phyloP scores from a whole-genome alignment of 2,113 vertebrate genomes.

The Girardinichthys multiradiatus region DNA sequence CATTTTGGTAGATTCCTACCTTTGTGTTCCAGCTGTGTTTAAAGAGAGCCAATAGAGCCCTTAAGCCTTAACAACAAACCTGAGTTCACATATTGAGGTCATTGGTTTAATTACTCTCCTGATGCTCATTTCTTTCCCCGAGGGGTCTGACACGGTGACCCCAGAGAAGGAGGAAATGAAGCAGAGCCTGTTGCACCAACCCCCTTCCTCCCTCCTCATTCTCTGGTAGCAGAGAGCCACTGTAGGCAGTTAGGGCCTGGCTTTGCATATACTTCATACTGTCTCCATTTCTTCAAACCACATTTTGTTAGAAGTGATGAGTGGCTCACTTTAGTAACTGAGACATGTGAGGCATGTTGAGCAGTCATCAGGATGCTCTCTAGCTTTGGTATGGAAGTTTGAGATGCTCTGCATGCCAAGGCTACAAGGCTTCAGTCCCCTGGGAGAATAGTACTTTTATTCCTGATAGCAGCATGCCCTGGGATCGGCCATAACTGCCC shows the following conservation, averaged over 20 bases:
- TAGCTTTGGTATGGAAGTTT: constrained; percentile 62
- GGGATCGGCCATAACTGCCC: constrained; percentile 40
- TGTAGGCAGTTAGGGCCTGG: constrained; percentile 17
- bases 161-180: constrained; percentile 61
- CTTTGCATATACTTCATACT: constrained; percentile 2
- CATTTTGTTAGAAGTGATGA: constrained; percentile 29
- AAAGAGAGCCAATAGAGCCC: constrained; percentile 18
- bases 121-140: constrained; percentile 45
- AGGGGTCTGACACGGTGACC: constrained; percentile 60
- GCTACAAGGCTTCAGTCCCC: constrained; percentile 42
- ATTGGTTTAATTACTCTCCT: constrained; percentile 50
- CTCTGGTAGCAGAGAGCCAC: constrained; percentile 28
- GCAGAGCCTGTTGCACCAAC: constrained; percentile 21
- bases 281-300: constrained; percentile 16
- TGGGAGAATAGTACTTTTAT: constrained; percentile 68
- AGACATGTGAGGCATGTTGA: constrained; percentile 55
- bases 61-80: constrained; percentile 36
- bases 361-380: constrained; percentile 43
- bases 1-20: constrained; percentile 7
- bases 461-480: constrained; percentile 29
- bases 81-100: constrained; percentile 19
- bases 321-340: constrained; percentile 14
- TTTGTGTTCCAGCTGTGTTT: neutral
- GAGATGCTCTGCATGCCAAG: constrained; percentile 65
- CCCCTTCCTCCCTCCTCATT: constrained; percentile 8